Conservation (phyloP, 2,797 vertebrate species). For the Pygocentrus nattereri region DNA sequence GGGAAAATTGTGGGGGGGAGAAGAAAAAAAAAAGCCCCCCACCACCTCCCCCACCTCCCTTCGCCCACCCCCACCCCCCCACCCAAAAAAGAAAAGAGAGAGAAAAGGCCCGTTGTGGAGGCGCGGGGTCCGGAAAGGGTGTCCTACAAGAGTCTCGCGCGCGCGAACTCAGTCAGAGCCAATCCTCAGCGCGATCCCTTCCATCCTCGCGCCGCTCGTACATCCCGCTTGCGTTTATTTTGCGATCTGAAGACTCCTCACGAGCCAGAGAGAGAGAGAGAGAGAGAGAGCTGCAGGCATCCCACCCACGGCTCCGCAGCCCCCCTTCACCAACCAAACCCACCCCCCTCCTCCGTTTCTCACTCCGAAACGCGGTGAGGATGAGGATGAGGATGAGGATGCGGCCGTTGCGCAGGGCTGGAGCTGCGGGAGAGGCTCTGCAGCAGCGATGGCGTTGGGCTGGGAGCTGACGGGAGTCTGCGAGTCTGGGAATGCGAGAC, state of each 20-base stretch:
- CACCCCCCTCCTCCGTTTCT: background rate
- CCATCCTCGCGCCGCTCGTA: background rate
- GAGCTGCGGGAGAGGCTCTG: background rate
- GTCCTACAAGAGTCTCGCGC: background rate
- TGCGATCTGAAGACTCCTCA: background rate
- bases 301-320: slow-evolving; percentile 20
- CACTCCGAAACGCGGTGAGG: background rate
- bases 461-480: background rate
- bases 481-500: slow-evolving; percentile 13
- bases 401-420: background rate
- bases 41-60: background rate
- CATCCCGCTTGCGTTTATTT: no score
- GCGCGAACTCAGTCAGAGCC: background rate
- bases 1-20: no score
- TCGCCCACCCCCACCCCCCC: no score
- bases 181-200: background rate
- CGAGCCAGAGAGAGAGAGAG: background rate
- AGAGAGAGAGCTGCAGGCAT: slow-evolving; percentile 18
- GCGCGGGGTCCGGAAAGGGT: background rate
- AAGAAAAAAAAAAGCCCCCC: background rate
- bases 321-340: background rate
- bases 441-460: background rate
- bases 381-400: background rate
- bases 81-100: background rate
- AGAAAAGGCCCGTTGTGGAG: background rate